A percentile compares a stretch with the other conserved stretches of the same genome.
Evolutionary conservation across 2,797 vertebrate genomes (phyloP).

Genomic region (Hypotaenidia okinawae): DNA sequence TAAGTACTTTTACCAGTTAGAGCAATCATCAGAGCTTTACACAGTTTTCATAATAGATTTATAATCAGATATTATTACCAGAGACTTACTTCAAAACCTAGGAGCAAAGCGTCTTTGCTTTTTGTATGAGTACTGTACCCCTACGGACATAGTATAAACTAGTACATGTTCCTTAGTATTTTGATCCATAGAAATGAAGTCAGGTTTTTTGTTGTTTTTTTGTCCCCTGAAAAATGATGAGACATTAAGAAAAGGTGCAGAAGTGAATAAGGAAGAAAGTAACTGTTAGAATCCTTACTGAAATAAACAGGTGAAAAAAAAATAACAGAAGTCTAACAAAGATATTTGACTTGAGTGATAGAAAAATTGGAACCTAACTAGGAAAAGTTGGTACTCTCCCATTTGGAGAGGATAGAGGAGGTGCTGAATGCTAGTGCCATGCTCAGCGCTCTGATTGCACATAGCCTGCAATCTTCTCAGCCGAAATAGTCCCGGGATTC

Average conservation of each 20-base stretch:
- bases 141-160: not conserved
- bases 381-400: not conserved
- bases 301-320: not conserved
- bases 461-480: not conserved
- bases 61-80: not conserved
- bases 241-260: not conserved
- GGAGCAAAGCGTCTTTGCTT: not conserved
- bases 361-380: not conserved
- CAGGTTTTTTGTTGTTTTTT: no score
- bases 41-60: not conserved
- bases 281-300: not conserved
- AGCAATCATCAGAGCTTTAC: not conserved
- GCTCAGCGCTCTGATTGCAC: not conserved
- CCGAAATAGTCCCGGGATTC: not conserved
- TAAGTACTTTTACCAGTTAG: not conserved
- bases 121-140: not conserved
- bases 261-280: not conserved
- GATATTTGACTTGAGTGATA: not conserved
- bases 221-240: not conserved
- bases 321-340: not conserved
- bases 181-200: not conserved
- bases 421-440: not conserved
- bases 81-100: not conserved
- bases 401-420: not conserved
- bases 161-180: not conserved